Evolutionary conservation across 2,888 invertebrate genomes (phyloP).

Genomic region (Ashinkailepas kermadecensis): DNA sequence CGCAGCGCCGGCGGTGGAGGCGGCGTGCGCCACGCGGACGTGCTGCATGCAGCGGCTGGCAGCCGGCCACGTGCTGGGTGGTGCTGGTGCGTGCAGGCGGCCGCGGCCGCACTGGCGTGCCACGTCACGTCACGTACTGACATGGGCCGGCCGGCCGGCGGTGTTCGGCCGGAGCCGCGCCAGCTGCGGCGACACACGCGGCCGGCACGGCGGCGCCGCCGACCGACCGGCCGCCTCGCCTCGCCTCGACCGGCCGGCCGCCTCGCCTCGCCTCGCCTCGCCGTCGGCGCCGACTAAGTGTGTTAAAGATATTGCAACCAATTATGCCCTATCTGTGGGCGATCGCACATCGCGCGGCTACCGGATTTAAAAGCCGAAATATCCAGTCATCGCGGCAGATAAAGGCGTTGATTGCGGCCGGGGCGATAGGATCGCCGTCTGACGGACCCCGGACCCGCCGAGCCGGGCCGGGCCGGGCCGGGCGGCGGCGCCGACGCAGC

Average conservation of each 20-base stretch:
- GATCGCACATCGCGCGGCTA: neutral
- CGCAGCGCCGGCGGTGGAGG: neutral
- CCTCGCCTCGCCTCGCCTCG: neutral
- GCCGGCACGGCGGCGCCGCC: too few relatives aligned
- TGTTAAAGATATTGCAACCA: conserved; percentile 18
- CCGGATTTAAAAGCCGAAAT: conserved; percentile 11
- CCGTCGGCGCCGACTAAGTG: neutral
- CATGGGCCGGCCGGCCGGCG: too few relatives aligned
- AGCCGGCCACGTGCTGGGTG: neutral
- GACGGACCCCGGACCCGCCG: too few relatives aligned
- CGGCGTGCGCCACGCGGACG: neutral
- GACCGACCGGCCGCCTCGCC: too few relatives aligned
- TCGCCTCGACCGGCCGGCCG: neutral
- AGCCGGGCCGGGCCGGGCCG: neutral
- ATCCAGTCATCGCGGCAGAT: neutral
- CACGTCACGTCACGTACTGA: too few relatives aligned
- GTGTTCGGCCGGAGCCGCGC: too few relatives aligned
- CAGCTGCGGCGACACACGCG: too few relatives aligned
- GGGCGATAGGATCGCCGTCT: neutral
- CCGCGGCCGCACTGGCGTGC: too few relatives aligned
- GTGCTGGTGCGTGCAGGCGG: too few relatives aligned
- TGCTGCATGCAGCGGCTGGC: neutral
- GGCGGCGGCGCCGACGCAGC: neutral
- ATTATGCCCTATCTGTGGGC: neutral
- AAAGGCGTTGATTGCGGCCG: neutral